Evolutionary conservation across 1,140 invertebrate species (phyloP).

Genomic region (Leptinotarsa lineolata): DNA sequence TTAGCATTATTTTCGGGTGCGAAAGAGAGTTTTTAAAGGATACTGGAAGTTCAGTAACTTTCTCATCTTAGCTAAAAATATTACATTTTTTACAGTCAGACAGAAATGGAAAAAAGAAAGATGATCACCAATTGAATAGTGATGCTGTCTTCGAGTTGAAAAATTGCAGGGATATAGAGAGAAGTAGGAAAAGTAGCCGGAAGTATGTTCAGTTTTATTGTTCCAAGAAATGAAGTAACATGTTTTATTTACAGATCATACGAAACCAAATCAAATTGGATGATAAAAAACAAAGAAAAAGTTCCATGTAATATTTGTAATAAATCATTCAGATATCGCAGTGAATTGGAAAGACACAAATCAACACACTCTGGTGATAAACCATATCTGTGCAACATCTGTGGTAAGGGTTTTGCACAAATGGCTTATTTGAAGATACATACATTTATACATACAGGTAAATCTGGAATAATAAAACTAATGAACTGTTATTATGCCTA

Average conservation of each 20-base stretch:
- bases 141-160: too few species aligned
- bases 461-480: constrained; percentile 27
- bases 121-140: too few species aligned
- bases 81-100: too few species aligned
- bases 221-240: too few species aligned
- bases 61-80: too few species aligned
- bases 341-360: constrained; percentile 62
- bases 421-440: constrained; percentile 68
- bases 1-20: too few species aligned
- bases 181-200: constrained; percentile 34
- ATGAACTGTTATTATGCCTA: neutral
- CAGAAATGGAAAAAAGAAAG: too few species aligned
- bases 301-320: constrained; percentile 42
- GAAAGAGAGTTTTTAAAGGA: too few species aligned
- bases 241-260: neutral
- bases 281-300: neutral
- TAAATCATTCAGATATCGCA: constrained; percentile 44
- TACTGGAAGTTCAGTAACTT: too few species aligned
- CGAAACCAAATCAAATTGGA: neutral
- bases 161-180: constrained; percentile 25
- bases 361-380: constrained; percentile 69
- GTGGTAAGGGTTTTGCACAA: constrained; percentile 65
- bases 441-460: constrained; percentile 53
- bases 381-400: constrained; percentile 69
- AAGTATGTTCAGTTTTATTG: neutral